Conservation (phyloP, 2,797 vertebrate genomes). For the Triplophysa bombifrons region DNA sequence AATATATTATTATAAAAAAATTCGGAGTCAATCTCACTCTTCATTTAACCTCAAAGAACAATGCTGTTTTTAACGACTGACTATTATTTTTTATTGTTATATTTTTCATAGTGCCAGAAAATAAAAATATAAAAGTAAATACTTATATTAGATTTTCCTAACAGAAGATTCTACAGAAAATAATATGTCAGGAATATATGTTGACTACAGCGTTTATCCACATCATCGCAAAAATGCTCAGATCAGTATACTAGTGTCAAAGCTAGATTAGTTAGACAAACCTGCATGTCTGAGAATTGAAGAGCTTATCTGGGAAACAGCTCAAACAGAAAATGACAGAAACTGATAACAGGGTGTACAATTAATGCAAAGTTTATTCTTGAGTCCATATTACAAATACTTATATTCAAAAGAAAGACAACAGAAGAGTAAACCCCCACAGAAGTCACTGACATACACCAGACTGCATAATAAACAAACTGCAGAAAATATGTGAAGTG, state of each 20-base stretch:
- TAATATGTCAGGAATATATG: neutral
- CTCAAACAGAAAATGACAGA: neutral
- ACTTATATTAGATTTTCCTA: neutral
- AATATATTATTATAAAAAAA: neutral
- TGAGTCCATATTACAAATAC: slow-evolving; percentile 2
- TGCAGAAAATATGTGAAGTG: too few species aligned
- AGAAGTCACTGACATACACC: too few species aligned
- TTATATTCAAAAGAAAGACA: slow-evolving; percentile 8
- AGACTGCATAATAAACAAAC: too few species aligned
- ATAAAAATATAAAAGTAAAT: neutral
- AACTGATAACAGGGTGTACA: neutral
- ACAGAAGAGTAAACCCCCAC: too few species aligned
- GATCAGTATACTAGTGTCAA: neutral
- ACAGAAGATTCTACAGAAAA: neutral
- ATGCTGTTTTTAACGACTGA: neutral
- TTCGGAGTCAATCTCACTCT: neutral
- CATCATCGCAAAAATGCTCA: neutral
- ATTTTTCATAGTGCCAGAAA: neutral
- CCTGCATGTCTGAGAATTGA: neutral
- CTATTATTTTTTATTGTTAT: neutral
- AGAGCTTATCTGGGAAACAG: neutral
- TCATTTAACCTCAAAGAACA: neutral
- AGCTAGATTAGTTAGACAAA: neutral
- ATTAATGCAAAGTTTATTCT: slow-evolving; percentile 2
- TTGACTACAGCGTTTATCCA: neutral